Conservation (phyloP, 1,140 invertebrate genomes). For the Formica exsecta region DNA sequence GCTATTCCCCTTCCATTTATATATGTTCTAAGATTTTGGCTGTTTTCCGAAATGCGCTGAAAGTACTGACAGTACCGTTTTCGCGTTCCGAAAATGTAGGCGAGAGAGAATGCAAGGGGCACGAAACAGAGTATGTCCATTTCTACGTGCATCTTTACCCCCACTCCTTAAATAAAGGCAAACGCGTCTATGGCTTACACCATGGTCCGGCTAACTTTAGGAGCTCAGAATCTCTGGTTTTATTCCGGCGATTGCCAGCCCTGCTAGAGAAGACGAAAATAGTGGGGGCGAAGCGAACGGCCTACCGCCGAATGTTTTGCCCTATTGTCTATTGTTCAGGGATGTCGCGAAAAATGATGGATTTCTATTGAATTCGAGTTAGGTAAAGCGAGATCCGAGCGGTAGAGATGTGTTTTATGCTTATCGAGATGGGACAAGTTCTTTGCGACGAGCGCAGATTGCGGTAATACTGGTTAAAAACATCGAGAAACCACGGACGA, state of each 20-base stretch:
- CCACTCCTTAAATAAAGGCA: too few species aligned
- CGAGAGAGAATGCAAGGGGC: too few species aligned
- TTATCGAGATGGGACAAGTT: slow-evolving; percentile 72
- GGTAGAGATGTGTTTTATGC: slow-evolving; percentile 69
- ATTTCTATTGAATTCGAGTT: slow-evolving; percentile 63
- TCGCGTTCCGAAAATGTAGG: too few species aligned
- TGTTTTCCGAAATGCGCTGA: too few species aligned
- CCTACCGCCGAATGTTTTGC: slow-evolving; percentile 78
- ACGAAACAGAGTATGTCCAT: too few species aligned
- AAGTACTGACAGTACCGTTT: too few species aligned
- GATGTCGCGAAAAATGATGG: slow-evolving; percentile 68
- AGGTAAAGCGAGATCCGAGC: slow-evolving; percentile 21
- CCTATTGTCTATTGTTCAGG: slow-evolving; percentile 76
- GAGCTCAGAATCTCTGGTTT: too few species aligned
- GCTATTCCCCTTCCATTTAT: too few species aligned
- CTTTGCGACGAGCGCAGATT: slow-evolving; percentile 72
- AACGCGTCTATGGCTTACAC: too few species aligned
- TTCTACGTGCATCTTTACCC: too few species aligned
- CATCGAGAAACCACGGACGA: slow-evolving; percentile 64
- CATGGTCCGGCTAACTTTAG: too few species aligned
- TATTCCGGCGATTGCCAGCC: slow-evolving; percentile 3
- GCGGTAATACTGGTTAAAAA: slow-evolving; percentile 80
- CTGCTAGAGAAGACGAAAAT: slow-evolving; percentile 30
- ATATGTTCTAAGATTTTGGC: too few species aligned
- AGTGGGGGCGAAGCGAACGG: slow-evolving; percentile 55